Conservation (phyloP, 2,797 vertebrate species). For the Novumbra hubbsi region DNA sequence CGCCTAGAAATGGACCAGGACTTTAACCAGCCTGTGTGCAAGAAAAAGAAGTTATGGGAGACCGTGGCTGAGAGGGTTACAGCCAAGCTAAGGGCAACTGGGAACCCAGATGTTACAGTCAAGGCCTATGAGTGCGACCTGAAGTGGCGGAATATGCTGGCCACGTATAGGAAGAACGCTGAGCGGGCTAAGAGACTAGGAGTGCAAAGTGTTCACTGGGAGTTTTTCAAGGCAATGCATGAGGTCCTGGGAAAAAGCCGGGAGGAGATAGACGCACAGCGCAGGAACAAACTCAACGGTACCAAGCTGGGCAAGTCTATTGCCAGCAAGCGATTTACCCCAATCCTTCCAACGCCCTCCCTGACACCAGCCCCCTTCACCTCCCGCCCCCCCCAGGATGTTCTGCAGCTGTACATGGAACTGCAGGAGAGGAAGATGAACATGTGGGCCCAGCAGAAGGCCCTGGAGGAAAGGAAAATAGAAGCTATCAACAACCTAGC, state of each 20-base stretch:
- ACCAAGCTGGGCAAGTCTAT: slow-evolving; percentile 67
- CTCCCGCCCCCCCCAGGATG: slow-evolving; percentile 68
- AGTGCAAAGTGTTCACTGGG: slow-evolving; percentile 71
- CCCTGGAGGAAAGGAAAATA: slow-evolving; percentile 78
- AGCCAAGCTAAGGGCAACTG: slow-evolving; percentile 59
- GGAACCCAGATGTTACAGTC: slow-evolving; percentile 49
- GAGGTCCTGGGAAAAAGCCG: slow-evolving; percentile 70
- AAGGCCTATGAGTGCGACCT: slow-evolving; percentile 79
- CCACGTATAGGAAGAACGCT: slow-evolving; percentile 76
- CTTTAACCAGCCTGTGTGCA: slow-evolving; percentile 77
- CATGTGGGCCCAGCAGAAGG: slow-evolving; percentile 81
- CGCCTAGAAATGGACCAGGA: slow-evolving; percentile 77
- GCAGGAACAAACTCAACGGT: slow-evolving; percentile 61
- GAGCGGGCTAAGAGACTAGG: slow-evolving; percentile 72
- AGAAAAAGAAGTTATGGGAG: slow-evolving; percentile 80
- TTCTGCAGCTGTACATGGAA: slow-evolving; percentile 80
- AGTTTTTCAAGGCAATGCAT: slow-evolving; percentile 77
- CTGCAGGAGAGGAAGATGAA: slow-evolving; percentile 80
- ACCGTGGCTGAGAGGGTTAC: slow-evolving; percentile 72
- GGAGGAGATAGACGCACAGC: slow-evolving; percentile 70
- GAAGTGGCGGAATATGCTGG: slow-evolving; percentile 80
- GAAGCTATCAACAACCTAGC: slow-evolving; percentile 81
- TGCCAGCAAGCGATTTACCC: slow-evolving; percentile 73
- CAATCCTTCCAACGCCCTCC: slow-evolving; percentile 72
- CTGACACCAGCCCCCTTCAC: slow-evolving; percentile 34